Conservation (phyloP, 2,797 vertebrate genomes). For the Microchirus variegatus region DNA sequence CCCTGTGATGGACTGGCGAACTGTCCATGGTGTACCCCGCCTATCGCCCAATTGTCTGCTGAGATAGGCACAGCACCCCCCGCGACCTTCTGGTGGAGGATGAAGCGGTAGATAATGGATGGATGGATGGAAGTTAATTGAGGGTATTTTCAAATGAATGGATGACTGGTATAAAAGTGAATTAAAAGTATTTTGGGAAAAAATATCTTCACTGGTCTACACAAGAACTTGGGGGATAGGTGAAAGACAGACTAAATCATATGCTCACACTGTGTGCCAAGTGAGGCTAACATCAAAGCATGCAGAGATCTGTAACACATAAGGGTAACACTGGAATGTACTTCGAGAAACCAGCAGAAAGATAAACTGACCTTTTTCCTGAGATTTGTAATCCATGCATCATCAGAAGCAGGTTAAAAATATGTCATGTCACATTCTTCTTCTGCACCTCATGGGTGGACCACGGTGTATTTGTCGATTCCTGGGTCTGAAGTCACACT, state of each 20-base stretch:
- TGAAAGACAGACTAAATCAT: conserved; percentile 40
- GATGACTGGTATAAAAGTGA: conserved; percentile 48
- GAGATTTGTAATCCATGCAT: conserved; percentile 14
- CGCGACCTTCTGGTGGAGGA: too few relatives aligned
- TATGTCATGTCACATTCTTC: conserved; percentile 15
- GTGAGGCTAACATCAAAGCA: conserved; percentile 54
- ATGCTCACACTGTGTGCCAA: conserved; percentile 5
- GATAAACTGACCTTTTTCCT: conserved; percentile 15
- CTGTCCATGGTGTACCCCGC: too few relatives aligned
- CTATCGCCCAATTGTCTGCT: too few relatives aligned
- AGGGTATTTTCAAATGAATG: conserved; percentile 41
- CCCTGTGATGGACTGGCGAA: too few relatives aligned
- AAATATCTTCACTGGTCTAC: conserved; percentile 31
- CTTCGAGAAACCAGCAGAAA: conserved; percentile 52
- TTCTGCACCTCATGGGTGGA: too few relatives aligned
- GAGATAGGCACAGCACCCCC: too few relatives aligned
- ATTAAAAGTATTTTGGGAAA: conserved; percentile 35
- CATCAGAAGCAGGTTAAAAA: conserved; percentile 36
- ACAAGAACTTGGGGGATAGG: conserved; percentile 36
- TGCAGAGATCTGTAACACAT: conserved; percentile 14
- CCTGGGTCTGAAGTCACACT: too few relatives aligned
- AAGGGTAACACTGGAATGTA: conserved; percentile 38
- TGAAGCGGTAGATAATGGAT: too few relatives aligned
- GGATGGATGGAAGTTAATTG: too few relatives aligned
- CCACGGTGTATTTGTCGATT: too few relatives aligned